phyloP scores from a whole-genome alignment of 2,888 invertebrate genomes.

The Resseliella maxima region DNA sequence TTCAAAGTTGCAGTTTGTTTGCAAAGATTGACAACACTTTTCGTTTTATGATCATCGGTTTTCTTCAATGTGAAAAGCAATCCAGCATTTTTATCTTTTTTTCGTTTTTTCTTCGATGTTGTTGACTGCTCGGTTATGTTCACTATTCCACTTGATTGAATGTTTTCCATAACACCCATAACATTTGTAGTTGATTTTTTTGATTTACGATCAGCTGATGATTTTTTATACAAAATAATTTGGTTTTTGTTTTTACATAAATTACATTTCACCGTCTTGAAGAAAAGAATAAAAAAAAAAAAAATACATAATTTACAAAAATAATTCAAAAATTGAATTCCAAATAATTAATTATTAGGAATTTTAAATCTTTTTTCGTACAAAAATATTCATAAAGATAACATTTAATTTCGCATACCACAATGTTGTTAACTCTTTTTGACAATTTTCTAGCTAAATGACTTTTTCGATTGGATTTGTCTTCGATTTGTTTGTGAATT shows the following conservation, averaged over 20 bases:
- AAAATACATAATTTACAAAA: too few species aligned
- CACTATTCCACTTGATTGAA: background rate
- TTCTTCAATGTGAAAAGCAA: background rate
- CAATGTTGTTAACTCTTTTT: background rate
- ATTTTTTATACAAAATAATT: background rate
- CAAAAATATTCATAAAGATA: too few species aligned
- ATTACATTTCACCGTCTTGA: slow-evolving; percentile 10
- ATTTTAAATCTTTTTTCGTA: too few species aligned
- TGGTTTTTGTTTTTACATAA: background rate
- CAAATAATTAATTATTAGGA: too few species aligned
- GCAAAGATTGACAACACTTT: background rate
- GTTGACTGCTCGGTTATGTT: background rate
- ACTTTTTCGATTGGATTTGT: slow-evolving; percentile 47
- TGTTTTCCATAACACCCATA: background rate
- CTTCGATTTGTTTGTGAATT: slow-evolving; percentile 56
- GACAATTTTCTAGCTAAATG: slow-evolving; percentile 49
- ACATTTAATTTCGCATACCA: slow-evolving; percentile 8
- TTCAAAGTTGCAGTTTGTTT: background rate
- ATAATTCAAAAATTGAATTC: too few species aligned
- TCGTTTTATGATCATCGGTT: background rate
- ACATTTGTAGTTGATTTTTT: background rate
- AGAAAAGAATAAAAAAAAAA: background rate
- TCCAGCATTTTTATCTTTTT: slow-evolving; percentile 25
- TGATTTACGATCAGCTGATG: background rate
- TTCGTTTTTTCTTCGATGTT: background rate